A percentile compares a stretch with the other conserved stretches of the same genome.
phyloP scores from a whole-genome alignment of 1,140 invertebrate genomes.

The Dendrolimus punctatus region DNA sequence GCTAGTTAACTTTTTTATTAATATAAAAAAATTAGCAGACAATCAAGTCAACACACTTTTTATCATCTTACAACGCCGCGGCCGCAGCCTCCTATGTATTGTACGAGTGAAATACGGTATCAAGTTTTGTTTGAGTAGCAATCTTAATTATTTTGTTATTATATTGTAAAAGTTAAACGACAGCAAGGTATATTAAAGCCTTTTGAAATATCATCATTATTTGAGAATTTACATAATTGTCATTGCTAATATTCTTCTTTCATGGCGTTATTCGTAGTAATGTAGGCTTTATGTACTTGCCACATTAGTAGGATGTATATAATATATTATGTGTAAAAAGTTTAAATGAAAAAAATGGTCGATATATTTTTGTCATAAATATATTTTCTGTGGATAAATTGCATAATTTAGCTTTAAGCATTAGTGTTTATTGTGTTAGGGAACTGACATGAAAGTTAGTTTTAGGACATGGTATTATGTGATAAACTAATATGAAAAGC shows the following conservation, averaged over 20 bases:
- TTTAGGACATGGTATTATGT: constrained; percentile 51
- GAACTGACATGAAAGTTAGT: constrained; percentile 26
- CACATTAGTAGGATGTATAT: constrained; percentile 28
- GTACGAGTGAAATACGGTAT: too few relatives aligned
- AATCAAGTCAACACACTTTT: too few relatives aligned
- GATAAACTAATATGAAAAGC: constrained; percentile 37
- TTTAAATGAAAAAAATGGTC: constrained; percentile 7
- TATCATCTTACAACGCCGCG: too few relatives aligned
- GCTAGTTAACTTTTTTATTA: too few relatives aligned
- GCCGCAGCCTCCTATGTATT: too few relatives aligned
- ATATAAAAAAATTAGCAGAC: too few relatives aligned
- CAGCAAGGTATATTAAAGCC: too few relatives aligned
- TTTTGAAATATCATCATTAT: too few relatives aligned
- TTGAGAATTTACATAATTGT: too few relatives aligned
- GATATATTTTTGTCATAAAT: constrained; percentile 51
- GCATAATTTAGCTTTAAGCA: constrained; percentile 62
- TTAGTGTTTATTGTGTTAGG: constrained; percentile 36
- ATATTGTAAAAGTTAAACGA: too few relatives aligned
- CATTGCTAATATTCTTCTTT: constrained; percentile 1
- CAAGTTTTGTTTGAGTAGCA: too few relatives aligned
- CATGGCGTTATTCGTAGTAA: constrained; percentile 14
- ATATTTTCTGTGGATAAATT: constrained; percentile 57
- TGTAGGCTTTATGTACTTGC: constrained; percentile 30
- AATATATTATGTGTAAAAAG: constrained; percentile 9
- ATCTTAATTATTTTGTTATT: too few relatives aligned